These are phyloP conservation scores for Tiliacea citrago DNA, from an alignment of 2,888 invertebrate genomes.

Conservation along the genomic window DNA sequence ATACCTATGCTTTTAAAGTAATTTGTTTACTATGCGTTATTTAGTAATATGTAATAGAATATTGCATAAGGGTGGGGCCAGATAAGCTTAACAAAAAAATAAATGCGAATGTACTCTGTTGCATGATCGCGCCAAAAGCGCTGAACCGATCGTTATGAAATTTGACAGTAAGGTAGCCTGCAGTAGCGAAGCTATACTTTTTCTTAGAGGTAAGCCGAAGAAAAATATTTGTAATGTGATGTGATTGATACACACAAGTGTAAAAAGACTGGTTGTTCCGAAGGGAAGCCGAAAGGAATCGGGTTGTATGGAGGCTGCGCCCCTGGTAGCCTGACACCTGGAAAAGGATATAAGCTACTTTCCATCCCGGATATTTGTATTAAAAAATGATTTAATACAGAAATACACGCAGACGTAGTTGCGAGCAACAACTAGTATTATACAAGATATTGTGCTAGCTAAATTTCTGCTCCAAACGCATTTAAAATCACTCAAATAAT, in stretches of 20 bases:
- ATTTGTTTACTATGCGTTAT: not conserved
- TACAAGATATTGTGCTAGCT: no score
- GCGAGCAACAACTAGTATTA: no score
- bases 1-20: constrained; percentile 17
- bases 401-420: no score
- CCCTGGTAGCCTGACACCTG: not conserved
- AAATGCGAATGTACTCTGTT: not conserved
- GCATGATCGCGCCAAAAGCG: not conserved
- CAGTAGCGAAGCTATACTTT: no score
- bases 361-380: not conserved
- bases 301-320: no score
- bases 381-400: not conserved
- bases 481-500: not conserved
- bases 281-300: no score
- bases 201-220: no score
- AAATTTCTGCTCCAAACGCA: not conserved
- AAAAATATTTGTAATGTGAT: no score
- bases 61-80: constrained; percentile 1
- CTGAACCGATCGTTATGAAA: not conserved
- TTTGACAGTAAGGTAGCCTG: not conserved
- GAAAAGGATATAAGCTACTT: not conserved
- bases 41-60: constrained; percentile 14
- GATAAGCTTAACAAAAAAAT: not conserved
- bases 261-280: no score
- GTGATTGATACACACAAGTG: no score